Percentiles rank a stretch among this genome's conserved stretches.
These are phyloP conservation scores for Delia radicum DNA, from an alignment of 1,140 invertebrate genomes.

Conservation along the genomic window DNA sequence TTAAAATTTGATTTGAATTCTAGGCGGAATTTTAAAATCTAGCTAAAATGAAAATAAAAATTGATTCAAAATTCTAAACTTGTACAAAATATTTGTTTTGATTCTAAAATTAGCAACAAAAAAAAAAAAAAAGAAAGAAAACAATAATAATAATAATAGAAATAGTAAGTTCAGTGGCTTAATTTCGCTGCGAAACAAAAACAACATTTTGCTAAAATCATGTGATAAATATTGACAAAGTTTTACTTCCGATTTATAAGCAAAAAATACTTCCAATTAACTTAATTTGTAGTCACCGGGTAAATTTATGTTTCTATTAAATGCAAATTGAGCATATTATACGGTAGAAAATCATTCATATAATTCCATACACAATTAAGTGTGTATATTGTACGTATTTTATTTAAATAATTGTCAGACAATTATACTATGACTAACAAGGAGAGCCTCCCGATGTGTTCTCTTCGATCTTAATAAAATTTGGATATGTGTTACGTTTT, in stretches of 20 bases:
- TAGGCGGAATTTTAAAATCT: neutral
- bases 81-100: neutral
- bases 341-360: too few relatives aligned
- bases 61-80: neutral
- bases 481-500: too few relatives aligned
- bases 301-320: too few relatives aligned
- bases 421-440: too few relatives aligned
- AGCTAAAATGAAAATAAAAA: neutral
- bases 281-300: constrained; percentile 15
- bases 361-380: too few relatives aligned
- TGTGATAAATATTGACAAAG: constrained; percentile 12
- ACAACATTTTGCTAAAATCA: constrained; percentile 4
- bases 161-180: constrained; percentile 8
- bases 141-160: neutral
- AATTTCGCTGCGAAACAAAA: neutral
- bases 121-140: too few relatives aligned
- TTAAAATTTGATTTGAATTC: neutral
- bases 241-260: constrained; percentile 2
- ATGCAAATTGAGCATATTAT: too few relatives aligned
- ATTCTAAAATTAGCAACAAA: neutral
- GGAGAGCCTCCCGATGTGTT: too few relatives aligned
- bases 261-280: neutral
- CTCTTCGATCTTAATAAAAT: too few relatives aligned
- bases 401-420: too few relatives aligned
- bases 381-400: too few relatives aligned